These are phyloP conservation scores for Macrochelys suwanniensis DNA, from an alignment of 2,797 vertebrate genomes.

Conservation along the genomic window DNA sequence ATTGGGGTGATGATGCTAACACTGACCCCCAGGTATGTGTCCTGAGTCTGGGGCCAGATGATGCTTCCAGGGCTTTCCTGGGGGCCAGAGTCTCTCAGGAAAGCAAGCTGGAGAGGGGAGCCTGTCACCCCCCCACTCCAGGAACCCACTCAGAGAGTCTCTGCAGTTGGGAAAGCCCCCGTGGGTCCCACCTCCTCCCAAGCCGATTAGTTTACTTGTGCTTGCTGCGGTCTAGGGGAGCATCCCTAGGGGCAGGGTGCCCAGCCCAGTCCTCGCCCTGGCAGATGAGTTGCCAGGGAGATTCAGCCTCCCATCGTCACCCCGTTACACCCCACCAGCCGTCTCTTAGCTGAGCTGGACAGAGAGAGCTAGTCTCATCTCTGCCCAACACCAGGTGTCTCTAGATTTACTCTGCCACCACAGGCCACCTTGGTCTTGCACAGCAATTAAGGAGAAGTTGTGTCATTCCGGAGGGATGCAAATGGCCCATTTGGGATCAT, in stretches of 20 bases:
- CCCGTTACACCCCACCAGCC: too few species aligned
- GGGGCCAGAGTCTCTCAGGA: neutral
- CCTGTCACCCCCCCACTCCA: too few species aligned
- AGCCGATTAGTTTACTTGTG: neutral
- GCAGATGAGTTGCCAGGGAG: neutral
- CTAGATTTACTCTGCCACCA: too few species aligned
- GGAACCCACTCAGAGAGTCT: neutral
- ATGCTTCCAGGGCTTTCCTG: neutral
- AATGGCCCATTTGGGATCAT: too few species aligned
- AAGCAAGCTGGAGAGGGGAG: neutral
- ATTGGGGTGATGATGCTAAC: conserved; percentile 98
- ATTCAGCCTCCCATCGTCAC: neutral
- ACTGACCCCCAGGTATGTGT: conserved; percentile 89
- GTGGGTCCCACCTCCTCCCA: neutral
- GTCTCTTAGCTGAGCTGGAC: neutral
- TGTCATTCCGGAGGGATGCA: neutral
- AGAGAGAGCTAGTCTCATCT: neutral
- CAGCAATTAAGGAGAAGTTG: too few species aligned
- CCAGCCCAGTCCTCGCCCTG: neutral
- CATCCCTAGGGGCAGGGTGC: neutral
- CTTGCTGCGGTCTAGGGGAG: neutral
- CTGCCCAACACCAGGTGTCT: neutral
- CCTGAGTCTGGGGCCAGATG: neutral
- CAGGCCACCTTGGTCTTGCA: accelerated
- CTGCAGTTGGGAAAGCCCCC: neutral